Percentiles rank a stretch among this genome's conserved stretches.
These are phyloP conservation scores for Microcaecilia unicolor DNA, from an alignment of 2,797 vertebrate genomes.

Conservation along the genomic window DNA sequence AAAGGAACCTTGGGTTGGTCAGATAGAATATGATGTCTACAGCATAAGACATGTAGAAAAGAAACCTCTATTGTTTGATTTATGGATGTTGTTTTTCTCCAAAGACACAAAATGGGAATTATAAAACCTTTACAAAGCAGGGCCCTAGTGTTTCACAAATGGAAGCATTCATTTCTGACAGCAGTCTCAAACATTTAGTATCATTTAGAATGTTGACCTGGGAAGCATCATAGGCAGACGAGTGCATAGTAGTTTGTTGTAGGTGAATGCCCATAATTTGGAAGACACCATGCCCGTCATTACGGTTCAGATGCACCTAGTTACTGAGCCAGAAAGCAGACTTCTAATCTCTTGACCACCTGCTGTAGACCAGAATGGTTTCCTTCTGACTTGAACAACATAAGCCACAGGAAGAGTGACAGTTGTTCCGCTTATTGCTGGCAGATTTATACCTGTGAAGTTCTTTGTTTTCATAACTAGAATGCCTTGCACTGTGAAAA, in stretches of 20 bases:
- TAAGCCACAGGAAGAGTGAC: slow-evolving; percentile 4
- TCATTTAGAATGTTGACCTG: neutral
- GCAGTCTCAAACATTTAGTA: slow-evolving; percentile 4
- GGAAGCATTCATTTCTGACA: slow-evolving; percentile 9
- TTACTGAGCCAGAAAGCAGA: slow-evolving; percentile 5
- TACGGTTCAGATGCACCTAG: neutral
- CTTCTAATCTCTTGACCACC: neutral
- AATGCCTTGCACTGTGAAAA: neutral
- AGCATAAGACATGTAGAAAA: too few species aligned
- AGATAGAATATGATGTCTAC: slow-evolving; percentile 1
- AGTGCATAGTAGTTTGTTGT: neutral
- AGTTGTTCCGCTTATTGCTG: neutral
- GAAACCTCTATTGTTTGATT: too few species aligned
- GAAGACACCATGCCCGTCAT: neutral
- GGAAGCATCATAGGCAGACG: neutral
- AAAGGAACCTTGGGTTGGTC: slow-evolving; percentile 3
- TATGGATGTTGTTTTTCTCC: too few species aligned
- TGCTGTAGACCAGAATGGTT: neutral
- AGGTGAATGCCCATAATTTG: neutral
- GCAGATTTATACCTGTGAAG: neutral
- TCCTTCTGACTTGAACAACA: neutral
- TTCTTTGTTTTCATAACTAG: slow-evolving; percentile 3
- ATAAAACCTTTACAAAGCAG: slow-evolving; percentile 2
- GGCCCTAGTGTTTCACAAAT: slow-evolving; percentile 1
- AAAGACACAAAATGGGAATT: too few species aligned